Conservation (phyloP, 1,140 invertebrate genomes). For the Penaeus chinensis region DNA sequence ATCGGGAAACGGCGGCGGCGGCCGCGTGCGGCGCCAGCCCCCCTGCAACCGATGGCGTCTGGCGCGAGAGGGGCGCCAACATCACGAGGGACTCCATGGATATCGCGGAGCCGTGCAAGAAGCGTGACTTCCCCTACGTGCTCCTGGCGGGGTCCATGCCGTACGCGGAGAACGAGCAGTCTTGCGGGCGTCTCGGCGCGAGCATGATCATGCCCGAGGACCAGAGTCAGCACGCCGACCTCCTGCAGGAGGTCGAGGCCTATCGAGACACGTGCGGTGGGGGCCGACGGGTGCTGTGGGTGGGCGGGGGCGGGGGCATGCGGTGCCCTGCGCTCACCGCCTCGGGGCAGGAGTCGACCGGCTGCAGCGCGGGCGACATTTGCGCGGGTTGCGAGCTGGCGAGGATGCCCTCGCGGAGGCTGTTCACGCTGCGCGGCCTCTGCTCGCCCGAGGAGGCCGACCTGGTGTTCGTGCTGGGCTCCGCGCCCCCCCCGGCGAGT, state of each 20-base stretch:
- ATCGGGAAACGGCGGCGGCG: neutral
- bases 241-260: neutral
- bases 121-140: conserved; percentile 28
- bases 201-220: conserved; percentile 28
- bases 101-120: conserved; percentile 10
- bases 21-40: neutral
- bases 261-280: neutral
- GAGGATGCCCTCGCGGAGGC: neutral
- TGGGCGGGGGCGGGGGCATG: neutral
- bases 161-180: conserved; percentile 19
- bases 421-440: conserved; percentile 40
- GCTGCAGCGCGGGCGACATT: conserved; percentile 1
- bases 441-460: conserved; percentile 28
- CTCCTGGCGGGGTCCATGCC: conserved; percentile 38
- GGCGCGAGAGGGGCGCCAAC: conserved; percentile 3
- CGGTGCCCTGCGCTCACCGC: conserved; percentile 16
- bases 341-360: conserved; percentile 15
- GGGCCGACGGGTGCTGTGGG: conserved; percentile 24
- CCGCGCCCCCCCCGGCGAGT: too few species aligned
- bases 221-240: neutral
- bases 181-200: conserved; percentile 37
- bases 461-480: conserved; percentile 38
- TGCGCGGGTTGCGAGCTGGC: conserved; percentile 42
- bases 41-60: neutral
- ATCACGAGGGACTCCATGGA: conserved; percentile 5